Evolutionary conservation across 1,140 invertebrate species (phyloP), one percentile per base, ranked within the genome.

Genomic region (Microplitis demolitor): DNA sequence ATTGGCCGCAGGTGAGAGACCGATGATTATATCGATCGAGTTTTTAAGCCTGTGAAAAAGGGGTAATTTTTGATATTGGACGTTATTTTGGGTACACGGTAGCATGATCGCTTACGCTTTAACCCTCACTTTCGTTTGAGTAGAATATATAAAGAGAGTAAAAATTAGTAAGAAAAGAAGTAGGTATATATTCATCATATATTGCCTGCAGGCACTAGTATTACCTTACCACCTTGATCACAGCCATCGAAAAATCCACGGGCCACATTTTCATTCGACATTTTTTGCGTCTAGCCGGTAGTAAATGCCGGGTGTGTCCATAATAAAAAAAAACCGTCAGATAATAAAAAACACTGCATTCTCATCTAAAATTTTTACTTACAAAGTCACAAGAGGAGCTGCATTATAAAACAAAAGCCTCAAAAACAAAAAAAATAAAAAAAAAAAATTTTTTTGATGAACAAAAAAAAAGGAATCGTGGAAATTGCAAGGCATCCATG

Each of bases 251-350:
- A 75, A 69, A 74, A 71, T 68, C 63, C 63, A 35, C 39, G 39
- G 58, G 24, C 56, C 69, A n/a, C 16, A 33, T 61, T 76, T 71
- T 69, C 66, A 71, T 75, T 73, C 78, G 77, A 81, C 75, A 81
- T 83, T 83, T 83, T 85, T 86, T 84, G 80, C 81, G 85, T 87
- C 86, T 87, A 87, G 86, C 84, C 83, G 77, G 80, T 82, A 82
- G 82, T 87, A 87, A 87, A 80, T 87, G 82, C 78, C 78, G 85
- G 85, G 81, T 87, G 80, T 76, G 63, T 69, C 60, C 39, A 11
- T 56, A 34, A 34, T 54, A 16, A 50, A 63, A 54, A 16, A 54
- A 72, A 61, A 66, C 37, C 33, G 14, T 24, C 33, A 54, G 33
- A 69, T 66, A 71, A 74, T 71, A 61, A 71, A 68, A 54, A 74